Conservation (phyloP, 1,140 invertebrate species). For the Aphis craccivora region DNA sequence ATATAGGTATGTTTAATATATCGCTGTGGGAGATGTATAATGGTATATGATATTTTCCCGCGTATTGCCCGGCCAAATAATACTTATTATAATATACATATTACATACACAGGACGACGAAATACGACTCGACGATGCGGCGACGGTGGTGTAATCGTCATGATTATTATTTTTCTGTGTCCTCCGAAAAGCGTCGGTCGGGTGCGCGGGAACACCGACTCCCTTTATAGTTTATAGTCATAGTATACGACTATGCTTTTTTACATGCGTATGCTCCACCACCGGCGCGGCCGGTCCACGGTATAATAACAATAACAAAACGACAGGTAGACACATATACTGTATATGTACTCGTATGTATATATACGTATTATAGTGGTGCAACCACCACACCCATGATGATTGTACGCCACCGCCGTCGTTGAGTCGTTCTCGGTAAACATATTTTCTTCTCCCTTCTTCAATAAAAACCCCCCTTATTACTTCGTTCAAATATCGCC, state of each 20-base stretch:
- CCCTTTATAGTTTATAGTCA: neutral
- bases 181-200: neutral
- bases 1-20: neutral
- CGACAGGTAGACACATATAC: slow-evolving; percentile 18
- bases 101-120: neutral
- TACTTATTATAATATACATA: slow-evolving; percentile 6
- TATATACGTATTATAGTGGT: neutral
- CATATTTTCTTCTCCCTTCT: slow-evolving; percentile 25
- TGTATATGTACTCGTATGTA: neutral
- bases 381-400: neutral
- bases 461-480: neutral
- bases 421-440: slow-evolving; percentile 35
- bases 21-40: neutral
- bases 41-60: too few species aligned
- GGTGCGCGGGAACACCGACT: neutral
- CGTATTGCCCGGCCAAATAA: neutral
- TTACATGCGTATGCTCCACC: neutral
- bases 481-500: slow-evolving; percentile 8
- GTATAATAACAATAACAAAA: slow-evolving; percentile 24
- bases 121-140: neutral
- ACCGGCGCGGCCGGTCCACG: neutral
- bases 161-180: neutral
- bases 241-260: neutral
- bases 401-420: neutral
- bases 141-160: neutral